Conservation (phyloP, 1,140 invertebrate genomes). For the Drosophila rhopaloa region DNA sequence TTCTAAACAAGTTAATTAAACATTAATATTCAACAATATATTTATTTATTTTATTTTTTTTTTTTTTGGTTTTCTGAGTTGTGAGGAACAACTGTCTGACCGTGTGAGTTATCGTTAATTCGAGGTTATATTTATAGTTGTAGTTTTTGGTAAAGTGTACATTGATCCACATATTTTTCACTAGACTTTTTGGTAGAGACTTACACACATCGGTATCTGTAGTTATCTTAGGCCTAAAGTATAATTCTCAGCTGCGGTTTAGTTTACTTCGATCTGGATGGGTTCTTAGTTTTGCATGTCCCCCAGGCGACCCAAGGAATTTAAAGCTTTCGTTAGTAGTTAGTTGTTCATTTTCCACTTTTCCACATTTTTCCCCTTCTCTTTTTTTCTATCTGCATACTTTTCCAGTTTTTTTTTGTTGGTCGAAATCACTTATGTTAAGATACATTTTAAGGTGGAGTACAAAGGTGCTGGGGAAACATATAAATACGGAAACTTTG, state of each 20-base stretch:
- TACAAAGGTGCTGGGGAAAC: constrained; percentile 3
- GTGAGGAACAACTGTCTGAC: constrained; percentile 19
- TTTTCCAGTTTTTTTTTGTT: constrained; percentile 11
- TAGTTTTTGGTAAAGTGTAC: constrained; percentile 31
- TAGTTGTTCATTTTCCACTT: constrained; percentile 39
- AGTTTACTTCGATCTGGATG: constrained; percentile 64
- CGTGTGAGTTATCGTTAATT: constrained; percentile 10
- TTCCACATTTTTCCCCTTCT: background rate
- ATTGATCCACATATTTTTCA: constrained; percentile 66
- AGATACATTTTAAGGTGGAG: constrained; percentile 3
- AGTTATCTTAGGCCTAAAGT: constrained; percentile 57
- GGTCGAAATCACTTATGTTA: constrained; percentile 41
- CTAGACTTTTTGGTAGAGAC: constrained; percentile 50
- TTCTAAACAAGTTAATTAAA: constrained; percentile 46
- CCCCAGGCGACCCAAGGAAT: constrained; percentile 34
- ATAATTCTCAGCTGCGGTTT: constrained; percentile 42
- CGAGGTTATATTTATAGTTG: constrained; percentile 5
- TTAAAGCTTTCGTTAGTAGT: constrained; percentile 80
- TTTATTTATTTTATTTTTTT: background rate
- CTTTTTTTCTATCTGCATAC: constrained; percentile 5
- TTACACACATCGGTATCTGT: constrained; percentile 7
- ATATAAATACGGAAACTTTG: constrained; percentile 6
- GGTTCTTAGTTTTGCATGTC: constrained; percentile 35
- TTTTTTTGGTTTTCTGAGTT: background rate
- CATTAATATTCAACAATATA: constrained; percentile 33